Evolutionary conservation across 2,797 vertebrate species (phyloP), one percentile per base, ranked within the genome.

Genomic region (Rousettus madagascariensis): DNA sequence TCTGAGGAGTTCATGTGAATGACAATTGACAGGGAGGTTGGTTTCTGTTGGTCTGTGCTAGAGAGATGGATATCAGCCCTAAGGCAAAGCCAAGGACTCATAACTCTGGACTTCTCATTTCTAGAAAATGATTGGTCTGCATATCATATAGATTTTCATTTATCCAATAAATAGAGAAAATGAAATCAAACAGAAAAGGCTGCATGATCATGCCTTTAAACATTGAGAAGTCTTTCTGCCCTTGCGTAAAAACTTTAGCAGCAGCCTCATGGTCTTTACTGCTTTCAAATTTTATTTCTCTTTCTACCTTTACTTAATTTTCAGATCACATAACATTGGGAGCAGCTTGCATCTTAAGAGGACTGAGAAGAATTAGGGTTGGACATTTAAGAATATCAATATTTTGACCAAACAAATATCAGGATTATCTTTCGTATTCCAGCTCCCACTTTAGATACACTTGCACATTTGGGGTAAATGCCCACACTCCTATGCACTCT

Each of bases 111-210:
- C 11, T 74, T 88, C 38, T 82, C 55, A 41, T 91, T 78, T 96
- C 30, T 59, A 84, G 36, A 82, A 96, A 74, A 86, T 41, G 15
- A 8, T 79, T 68, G 69, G 77, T 46, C 20, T 74, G 38, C 41
- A 79, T 68, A 66, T 95, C 55, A 89, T 78, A 8, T 46, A 43
- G 41, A 74, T 79, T 90, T 90, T 96, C 79, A 79, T 69, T 94
- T 61, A 90, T 71, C 79, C 75, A 91, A 57, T 51, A 59, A 55
- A 30, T 71, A 5, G 82, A 55, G 16, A 91, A 93, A 91, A 86
- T 66, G 0, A 90, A 94, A 66, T 63, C 0, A 46, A 75, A 78
- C 61, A 41, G 41, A 91, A 86, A 38, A 55, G n/a, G 3, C 51
- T 59, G 19, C 0, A 36, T 36, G 41, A 55, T 57, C 17, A 4